Percentiles rank a stretch among this genome's conserved stretches.
Evolutionary conservation across 2,888 invertebrate species (phyloP).

Genomic region (Cecidostiba fungosa): DNA sequence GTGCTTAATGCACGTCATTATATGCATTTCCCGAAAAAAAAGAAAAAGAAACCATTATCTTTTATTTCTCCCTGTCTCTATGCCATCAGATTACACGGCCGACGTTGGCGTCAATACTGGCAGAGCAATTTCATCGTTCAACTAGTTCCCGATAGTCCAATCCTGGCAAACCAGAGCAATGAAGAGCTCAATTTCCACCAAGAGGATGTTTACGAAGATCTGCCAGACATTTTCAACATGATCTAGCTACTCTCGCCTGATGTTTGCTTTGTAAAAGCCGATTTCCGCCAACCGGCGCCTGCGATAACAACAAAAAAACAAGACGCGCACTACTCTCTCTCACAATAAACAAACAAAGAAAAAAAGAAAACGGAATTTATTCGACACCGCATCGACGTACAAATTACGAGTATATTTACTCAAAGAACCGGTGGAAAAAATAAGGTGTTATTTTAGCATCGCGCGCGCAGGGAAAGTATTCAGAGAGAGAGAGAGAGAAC

Average conservation of each 20-base stretch:
- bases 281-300: neutral
- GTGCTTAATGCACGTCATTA: no score
- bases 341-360: conserved; percentile 6
- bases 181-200: conserved; percentile 37
- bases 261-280: neutral
- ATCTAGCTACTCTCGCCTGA: conserved; percentile 18
- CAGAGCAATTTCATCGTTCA: conserved; percentile 76
- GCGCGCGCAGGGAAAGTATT: conserved; percentile 40
- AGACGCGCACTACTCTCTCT: neutral
- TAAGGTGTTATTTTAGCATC: conserved; percentile 53
- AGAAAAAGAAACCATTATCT: neutral
- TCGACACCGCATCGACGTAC: neutral
- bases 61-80: neutral
- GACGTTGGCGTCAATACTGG: conserved; percentile 78
- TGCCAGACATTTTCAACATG: conserved; percentile 58
- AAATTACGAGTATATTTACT: conserved; percentile 37
- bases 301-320: neutral
- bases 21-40: neutral
- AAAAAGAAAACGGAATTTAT: neutral
- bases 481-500: conserved; percentile 6
- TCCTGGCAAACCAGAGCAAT: neutral
- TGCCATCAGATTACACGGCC: conserved; percentile 73
- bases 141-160: conserved; percentile 70
- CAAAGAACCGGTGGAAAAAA: neutral
- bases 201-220: conserved; percentile 55